Base-by-base conservation (phyloP, 2,113 vertebrate species). In the Cinclus cinclus region DNA sequence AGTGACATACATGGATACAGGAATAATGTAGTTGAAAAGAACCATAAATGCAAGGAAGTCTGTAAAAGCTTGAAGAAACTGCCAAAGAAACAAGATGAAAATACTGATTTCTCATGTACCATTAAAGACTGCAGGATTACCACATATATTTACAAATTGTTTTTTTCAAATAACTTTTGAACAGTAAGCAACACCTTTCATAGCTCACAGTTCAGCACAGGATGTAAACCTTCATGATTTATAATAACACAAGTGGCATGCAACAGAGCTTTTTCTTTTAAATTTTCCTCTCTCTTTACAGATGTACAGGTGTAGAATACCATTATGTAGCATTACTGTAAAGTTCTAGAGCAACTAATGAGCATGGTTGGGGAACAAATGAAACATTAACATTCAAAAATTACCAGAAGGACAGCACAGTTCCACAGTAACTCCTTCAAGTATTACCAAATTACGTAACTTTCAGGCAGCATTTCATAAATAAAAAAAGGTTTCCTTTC, bases 31-130 rank as follows among this genome's bases (percentile, higher is more conserved):
- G 98, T 99, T 99, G 97, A 99, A 99, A 53, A 99, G 98, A 67
- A 99, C 99, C 99, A 99, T 99, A 97, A 99, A 99, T 63, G 99
- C 99, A 96, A 99, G 97, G 97, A 99, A 99, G 96, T 99, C 99
- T 4, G 99, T 99, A 97, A 99, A 99, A 2, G 98, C 99, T 91
- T 97, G 97, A 97, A 99, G 98, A 87, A 99, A 96, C 99, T 99
- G 98, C n/a, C 69, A 94, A 93, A 73, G 80, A 91, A 94, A 94
- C 42, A 95, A 92, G 56, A 80, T 4, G 2, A 87, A 90, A 92
- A 78, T 5, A 91, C 0, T 52, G 7, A 56, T 77, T 77, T 90
- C 88, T 77, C 27, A 60, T 0, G 0, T 85, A 83, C 27, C 41
- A 70, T 31, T 60, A 91, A 85, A 92, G 64, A 5, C 7, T 8